Percentiles rank a stretch among this genome's conserved stretches.
Evolutionary conservation across 2,888 invertebrate species (phyloP).

Genomic region (Melanotus villosus): DNA sequence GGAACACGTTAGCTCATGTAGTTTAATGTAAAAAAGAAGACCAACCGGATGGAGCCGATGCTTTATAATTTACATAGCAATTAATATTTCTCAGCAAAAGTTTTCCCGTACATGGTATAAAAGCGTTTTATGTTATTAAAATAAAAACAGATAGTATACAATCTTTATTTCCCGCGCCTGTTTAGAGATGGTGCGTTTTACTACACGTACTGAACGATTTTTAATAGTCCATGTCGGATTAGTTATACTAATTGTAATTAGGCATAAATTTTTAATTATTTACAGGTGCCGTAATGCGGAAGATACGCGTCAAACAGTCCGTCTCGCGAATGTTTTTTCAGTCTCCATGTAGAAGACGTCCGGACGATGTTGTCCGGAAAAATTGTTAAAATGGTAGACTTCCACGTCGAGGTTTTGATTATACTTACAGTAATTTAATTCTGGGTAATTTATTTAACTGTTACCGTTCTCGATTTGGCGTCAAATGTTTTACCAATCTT

Average conservation of each 20-base stretch:
- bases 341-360: not conserved
- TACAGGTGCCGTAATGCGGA: slow-evolving; percentile 28
- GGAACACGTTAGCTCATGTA: not conserved
- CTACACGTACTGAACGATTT: no score
- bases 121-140: not conserved
- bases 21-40: not conserved
- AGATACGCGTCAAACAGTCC: slow-evolving; percentile 30
- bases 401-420: slow-evolving; percentile 9
- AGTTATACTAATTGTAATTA: slow-evolving; percentile 17
- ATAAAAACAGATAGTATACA: not conserved
- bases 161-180: not conserved
- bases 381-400: slow-evolving; percentile 16
- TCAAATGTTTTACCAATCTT: no score
- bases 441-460: slow-evolving; percentile 4
- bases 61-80: not conserved
- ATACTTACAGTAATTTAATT: slow-evolving; percentile 6
- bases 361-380: slow-evolving; percentile 8
- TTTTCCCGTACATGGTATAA: not conserved
- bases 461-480: no score
- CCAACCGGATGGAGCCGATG: slow-evolving; percentile 8
- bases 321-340: slow-evolving; percentile 26
- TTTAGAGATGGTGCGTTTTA: not conserved
- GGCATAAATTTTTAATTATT: slow-evolving; percentile 23
- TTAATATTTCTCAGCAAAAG: slow-evolving; percentile 8
- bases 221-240: not conserved